These are phyloP conservation scores for Pyrocephalus nanus DNA, from an alignment of 2,797 vertebrate species.

Conservation along the genomic window DNA sequence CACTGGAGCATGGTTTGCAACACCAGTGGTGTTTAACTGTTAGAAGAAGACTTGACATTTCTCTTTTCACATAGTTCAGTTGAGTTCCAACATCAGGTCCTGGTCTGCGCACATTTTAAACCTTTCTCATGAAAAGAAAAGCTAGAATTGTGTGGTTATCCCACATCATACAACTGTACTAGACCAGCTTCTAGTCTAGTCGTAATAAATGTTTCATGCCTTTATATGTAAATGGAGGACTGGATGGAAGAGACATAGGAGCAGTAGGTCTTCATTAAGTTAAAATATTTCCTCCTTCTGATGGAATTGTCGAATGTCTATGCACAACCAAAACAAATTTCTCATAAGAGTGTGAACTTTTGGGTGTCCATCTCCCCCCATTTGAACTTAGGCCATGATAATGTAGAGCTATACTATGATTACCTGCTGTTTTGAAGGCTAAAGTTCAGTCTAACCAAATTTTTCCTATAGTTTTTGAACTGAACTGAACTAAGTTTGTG, in stretches of 20 bases:
- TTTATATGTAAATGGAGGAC: neutral
- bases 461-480: neutral
- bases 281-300: neutral
- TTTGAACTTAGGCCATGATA: neutral
- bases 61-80: neutral
- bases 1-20: neutral
- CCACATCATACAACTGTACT: neutral
- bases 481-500: rapidly evolving
- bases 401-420: neutral
- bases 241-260: neutral
- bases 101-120: neutral
- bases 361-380: too few relatives aligned
- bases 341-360: neutral
- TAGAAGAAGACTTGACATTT: neutral
- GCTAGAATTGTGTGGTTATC: neutral
- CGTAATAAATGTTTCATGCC: neutral
- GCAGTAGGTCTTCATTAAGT: neutral
- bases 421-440: neutral
- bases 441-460: neutral
- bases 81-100: neutral
- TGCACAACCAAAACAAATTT: neutral
- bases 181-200: neutral
- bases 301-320: neutral
- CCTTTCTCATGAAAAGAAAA: neutral
- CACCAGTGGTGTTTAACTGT: neutral